phyloP scores from a whole-genome alignment of 2,888 invertebrate genomes.

The Deilephila elpenor region DNA sequence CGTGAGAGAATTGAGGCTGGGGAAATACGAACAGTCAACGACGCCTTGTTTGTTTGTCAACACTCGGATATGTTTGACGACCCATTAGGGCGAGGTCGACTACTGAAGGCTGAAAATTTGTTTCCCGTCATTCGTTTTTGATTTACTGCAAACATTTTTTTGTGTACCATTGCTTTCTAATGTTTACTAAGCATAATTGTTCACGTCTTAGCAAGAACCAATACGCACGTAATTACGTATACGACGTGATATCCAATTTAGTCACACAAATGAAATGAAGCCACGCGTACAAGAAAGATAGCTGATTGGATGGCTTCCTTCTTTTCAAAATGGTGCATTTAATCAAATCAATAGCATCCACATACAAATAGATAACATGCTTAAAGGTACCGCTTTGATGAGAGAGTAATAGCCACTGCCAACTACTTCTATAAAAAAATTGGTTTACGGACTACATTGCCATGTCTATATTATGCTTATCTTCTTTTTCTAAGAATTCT shows the following conservation, averaged over 20 bases:
- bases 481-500: too few species aligned
- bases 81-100: constrained; percentile 72
- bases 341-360: not conserved
- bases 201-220: not conserved
- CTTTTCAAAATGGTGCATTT: not conserved
- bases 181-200: not conserved
- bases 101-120: constrained; percentile 42
- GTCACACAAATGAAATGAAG: not conserved
- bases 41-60: constrained; percentile 53
- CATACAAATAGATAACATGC: not conserved
- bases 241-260: not conserved
- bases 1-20: constrained; percentile 28
- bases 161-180: not conserved
- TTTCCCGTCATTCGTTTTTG: constrained; percentile 30
- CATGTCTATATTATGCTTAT: too few species aligned
- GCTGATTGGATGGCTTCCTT: not conserved
- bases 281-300: not conserved
- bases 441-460: too few species aligned
- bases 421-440: too few species aligned
- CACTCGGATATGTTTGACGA: constrained; percentile 66
- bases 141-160: not conserved
- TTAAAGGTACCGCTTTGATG: too few species aligned
- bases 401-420: too few species aligned
- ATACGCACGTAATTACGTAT: not conserved
- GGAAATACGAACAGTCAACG: constrained; percentile 45